Evolutionary conservation across 2,113 vertebrate genomes (phyloP).

Genomic region (Xiphorhynchus elegans): DNA sequence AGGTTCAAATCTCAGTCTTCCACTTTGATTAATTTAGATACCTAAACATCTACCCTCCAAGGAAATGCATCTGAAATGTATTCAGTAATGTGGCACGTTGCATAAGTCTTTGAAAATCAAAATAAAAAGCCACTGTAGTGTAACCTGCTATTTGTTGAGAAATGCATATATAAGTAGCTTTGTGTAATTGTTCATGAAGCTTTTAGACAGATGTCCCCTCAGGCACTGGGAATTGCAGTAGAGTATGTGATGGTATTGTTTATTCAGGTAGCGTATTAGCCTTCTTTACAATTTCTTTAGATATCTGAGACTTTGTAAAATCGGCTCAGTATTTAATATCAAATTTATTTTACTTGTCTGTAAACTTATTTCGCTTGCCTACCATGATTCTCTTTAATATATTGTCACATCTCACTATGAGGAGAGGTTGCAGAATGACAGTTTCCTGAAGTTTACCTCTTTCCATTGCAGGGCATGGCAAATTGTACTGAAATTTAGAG

Average conservation of each 20-base stretch:
- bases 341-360: not conserved
- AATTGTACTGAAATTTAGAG: not conserved
- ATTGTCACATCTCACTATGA: not conserved
- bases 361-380: not conserved
- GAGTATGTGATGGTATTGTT: not conserved
- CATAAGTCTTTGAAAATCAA: not conserved
- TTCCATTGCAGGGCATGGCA: not conserved
- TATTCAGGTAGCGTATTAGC: conserved; percentile 1
- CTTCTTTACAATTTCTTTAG: conserved; percentile 4
- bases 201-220: not conserved
- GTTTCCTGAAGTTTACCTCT: not conserved
- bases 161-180: not conserved
- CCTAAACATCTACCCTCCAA: not conserved
- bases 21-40: not conserved
- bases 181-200: not conserved
- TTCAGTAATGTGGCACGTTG: not conserved
- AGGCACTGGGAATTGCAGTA: not conserved
- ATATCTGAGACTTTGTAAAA: not conserved
- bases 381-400: not conserved
- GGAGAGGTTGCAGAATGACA: not conserved
- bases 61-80: not conserved
- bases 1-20: not conserved
- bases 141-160: not conserved
- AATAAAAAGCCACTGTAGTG: not conserved
- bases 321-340: not conserved